phyloP scores from a whole-genome alignment of 2,113 vertebrate genomes.

The Megaceryle maxima region DNA sequence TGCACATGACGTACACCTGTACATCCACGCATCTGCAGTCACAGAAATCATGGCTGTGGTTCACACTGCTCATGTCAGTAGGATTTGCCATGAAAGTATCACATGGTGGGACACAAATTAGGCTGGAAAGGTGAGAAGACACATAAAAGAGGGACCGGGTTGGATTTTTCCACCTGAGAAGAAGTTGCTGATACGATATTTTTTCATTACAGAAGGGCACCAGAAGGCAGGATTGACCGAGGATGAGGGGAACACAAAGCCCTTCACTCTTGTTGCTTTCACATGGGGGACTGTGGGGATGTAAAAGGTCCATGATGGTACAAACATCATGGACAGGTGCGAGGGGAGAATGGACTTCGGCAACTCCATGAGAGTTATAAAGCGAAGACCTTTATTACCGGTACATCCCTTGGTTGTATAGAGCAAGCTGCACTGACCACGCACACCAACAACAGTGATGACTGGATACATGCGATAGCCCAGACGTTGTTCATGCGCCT shows the following conservation, averaged over 20 bases:
- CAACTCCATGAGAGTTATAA: too few species aligned
- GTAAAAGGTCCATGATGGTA: not conserved
- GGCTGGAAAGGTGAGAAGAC: not conserved
- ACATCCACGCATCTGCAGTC: not conserved
- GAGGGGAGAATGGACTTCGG: too few species aligned
- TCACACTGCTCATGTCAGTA: not conserved
- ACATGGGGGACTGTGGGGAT: too few species aligned
- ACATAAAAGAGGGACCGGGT: not conserved
- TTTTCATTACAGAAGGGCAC: not conserved
- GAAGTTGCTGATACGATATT: not conserved
- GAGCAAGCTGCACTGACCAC: too few species aligned
- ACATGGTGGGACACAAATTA: not conserved
- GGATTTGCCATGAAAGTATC: not conserved
- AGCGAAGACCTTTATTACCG: too few species aligned
- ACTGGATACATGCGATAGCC: too few species aligned
- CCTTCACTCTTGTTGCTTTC: rapidly evolving
- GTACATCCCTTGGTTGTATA: too few species aligned
- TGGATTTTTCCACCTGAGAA: not conserved
- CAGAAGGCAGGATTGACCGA: not conserved
- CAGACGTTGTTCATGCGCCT: too few species aligned
- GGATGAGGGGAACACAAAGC: not conserved
- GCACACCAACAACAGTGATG: too few species aligned
- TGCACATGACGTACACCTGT: not conserved
- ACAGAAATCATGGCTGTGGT: not conserved
- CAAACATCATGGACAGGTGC: not conserved